Conservation (phyloP, 2,888 invertebrate genomes). For the Empis livida region DNA sequence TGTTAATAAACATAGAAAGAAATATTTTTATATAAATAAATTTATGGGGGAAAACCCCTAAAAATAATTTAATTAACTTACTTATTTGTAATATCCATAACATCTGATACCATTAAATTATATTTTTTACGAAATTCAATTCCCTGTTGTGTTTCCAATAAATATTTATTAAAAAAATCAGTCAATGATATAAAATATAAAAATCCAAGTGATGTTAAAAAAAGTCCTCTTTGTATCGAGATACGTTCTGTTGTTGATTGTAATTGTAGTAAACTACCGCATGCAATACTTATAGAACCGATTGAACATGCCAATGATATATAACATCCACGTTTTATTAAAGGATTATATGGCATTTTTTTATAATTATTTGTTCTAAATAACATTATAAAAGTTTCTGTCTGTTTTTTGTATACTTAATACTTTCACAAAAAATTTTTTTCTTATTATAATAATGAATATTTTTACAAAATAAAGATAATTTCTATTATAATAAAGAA, state of each 20-base stretch:
- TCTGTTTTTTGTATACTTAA: too few species aligned
- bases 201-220: constrained; percentile 49
- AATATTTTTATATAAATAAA: background rate
- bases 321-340: constrained; percentile 22
- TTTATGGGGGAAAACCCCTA: background rate
- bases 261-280: constrained; percentile 32
- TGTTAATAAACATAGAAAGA: too few species aligned
- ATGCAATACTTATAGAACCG: constrained; percentile 33
- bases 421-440: too few species aligned
- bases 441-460: too few species aligned
- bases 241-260: constrained; percentile 41
- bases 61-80: constrained; percentile 33
- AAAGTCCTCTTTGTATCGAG: constrained; percentile 44
- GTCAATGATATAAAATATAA: constrained; percentile 55
- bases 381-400: too few species aligned
- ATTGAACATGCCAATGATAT: constrained; percentile 34
- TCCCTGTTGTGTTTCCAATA: constrained; percentile 46
- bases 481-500: too few species aligned
- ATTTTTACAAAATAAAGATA: too few species aligned
- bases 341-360: too few species aligned
- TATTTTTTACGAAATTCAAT: constrained; percentile 47
- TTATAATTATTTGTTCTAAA: too few species aligned
- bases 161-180: constrained; percentile 48
- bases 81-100: constrained; percentile 65
- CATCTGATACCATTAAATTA: constrained; percentile 50